Conservation (phyloP, 2,797 vertebrate species). For the Psittacula echo region DNA sequence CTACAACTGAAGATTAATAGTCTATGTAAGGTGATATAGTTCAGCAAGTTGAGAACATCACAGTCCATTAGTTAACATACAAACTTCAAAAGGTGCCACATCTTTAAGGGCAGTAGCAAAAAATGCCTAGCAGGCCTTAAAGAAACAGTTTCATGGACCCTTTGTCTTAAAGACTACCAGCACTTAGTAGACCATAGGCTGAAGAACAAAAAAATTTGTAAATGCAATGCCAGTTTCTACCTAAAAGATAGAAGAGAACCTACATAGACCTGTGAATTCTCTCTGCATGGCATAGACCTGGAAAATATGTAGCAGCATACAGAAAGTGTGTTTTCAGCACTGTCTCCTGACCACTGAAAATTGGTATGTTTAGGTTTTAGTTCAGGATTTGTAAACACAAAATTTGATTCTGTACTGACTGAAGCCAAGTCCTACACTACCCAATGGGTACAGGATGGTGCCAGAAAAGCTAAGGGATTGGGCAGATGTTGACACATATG, state of each 20-base stretch:
- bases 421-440: background rate
- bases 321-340: background rate
- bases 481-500: accelerated
- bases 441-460: background rate
- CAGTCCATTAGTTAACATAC: background rate
- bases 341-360: background rate
- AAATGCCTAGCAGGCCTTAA: background rate
- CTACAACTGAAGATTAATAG: background rate
- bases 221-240: background rate
- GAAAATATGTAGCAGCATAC: background rate
- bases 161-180: background rate
- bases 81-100: background rate
- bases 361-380: background rate
- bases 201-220: background rate
- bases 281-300: background rate
- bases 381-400: background rate
- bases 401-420: background rate
- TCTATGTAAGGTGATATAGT: background rate
- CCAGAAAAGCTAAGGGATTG: background rate
- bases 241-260: background rate
- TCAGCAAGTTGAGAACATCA: background rate
- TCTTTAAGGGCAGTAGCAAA: background rate
- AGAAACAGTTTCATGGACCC: background rate
- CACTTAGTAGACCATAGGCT: background rate
- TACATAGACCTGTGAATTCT: background rate